Percentiles rank a stretch among this genome's conserved stretches.
Conservation (phyloP, 64 coral and sea anemone species). For the Cladopsammia gracilis region DNA sequence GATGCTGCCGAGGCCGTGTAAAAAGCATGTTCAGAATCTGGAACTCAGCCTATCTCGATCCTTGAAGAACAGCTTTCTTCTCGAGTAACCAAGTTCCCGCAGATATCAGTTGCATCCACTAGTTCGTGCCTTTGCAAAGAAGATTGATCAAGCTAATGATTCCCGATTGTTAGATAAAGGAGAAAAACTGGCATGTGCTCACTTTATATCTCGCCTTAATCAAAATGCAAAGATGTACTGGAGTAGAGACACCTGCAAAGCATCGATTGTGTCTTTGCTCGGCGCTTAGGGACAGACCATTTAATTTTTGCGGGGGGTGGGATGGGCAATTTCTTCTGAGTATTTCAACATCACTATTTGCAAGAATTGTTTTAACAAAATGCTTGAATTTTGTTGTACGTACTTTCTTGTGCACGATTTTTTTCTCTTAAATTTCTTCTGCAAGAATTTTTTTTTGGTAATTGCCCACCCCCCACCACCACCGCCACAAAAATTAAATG, state of each 20-base stretch:
- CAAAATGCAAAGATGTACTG: background rate
- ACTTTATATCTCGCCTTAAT: background rate
- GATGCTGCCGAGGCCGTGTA: background rate
- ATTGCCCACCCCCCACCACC: too few relatives aligned
- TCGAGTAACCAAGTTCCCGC: background rate
- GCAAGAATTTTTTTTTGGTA: too few relatives aligned
- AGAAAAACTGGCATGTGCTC: background rate
- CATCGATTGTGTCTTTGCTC: background rate
- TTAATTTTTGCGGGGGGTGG: too few relatives aligned
- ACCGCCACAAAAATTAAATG: too few relatives aligned
- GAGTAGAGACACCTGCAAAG: constrained; percentile 3
- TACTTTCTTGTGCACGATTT: too few relatives aligned
- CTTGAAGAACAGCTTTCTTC: background rate
- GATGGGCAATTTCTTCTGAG: too few relatives aligned
- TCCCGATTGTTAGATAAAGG: background rate
- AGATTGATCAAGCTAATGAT: background rate
- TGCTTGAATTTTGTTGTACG: too few relatives aligned
- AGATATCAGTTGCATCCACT: constrained; percentile 42
- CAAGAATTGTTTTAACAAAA: too few relatives aligned
- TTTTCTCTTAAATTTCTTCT: too few relatives aligned
- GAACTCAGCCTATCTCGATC: background rate
- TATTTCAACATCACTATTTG: too few relatives aligned
- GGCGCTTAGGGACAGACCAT: too few relatives aligned
- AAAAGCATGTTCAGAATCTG: background rate
- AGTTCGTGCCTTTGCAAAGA: constrained; percentile 1